Percentiles rank a stretch among this genome's conserved stretches.
These are phyloP conservation scores for Osmerus mordax DNA, from an alignment of 2,113 vertebrate genomes.

Conservation along the genomic window DNA sequence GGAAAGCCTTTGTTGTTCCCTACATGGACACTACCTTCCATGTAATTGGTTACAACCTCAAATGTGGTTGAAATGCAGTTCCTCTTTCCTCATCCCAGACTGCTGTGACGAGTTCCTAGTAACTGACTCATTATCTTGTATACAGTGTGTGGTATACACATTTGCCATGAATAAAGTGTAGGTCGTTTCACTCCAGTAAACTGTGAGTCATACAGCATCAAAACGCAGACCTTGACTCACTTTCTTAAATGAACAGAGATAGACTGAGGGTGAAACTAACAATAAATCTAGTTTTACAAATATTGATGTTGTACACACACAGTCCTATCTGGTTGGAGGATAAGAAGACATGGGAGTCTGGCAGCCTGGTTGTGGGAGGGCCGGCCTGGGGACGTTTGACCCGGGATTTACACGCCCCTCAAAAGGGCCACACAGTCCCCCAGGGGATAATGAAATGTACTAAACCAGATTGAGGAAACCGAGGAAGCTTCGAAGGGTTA, in stretches of 20 bases:
- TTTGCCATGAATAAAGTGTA: slow-evolving; percentile 11
- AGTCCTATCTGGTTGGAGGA: neutral
- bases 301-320: neutral
- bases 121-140: neutral
- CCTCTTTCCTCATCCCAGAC: neutral
- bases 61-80: slow-evolving; percentile 16
- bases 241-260: too few species aligned
- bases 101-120: neutral
- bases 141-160: neutral
- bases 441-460: slow-evolving; percentile 62
- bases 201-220: too few species aligned
- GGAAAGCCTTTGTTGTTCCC: slow-evolving; percentile 35
- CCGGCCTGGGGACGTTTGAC: slow-evolving; percentile 46
- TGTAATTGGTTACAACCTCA: slow-evolving; percentile 13
- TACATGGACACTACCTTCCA: slow-evolving; percentile 29
- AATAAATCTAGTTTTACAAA: too few species aligned
- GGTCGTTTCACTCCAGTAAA: too few species aligned
- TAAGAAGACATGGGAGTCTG: slow-evolving; percentile 23
- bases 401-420: slow-evolving; percentile 34
- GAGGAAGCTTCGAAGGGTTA: too few species aligned
- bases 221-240: too few species aligned
- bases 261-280: too few species aligned
- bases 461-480: neutral
- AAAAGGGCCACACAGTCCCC: slow-evolving; percentile 33
- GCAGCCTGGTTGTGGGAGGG: slow-evolving; percentile 27